phyloP scores from a whole-genome alignment of 1,140 invertebrate species.

The Drosophila carrolli region DNA sequence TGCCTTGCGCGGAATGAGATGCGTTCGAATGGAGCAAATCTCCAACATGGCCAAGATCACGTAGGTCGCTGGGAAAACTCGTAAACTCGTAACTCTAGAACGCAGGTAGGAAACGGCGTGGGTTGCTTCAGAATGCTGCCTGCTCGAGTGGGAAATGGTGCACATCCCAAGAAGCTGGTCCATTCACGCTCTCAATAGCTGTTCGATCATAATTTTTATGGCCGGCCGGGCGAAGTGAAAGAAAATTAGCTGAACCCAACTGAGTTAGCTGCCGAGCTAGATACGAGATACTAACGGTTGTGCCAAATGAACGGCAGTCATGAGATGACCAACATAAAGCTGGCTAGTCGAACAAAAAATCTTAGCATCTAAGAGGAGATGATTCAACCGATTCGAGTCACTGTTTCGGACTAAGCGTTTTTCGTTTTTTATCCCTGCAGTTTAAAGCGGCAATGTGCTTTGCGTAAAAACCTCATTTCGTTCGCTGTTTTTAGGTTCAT shows the following conservation, averaged over 20 bases:
- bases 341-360: constrained; percentile 17
- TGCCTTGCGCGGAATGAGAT: constrained; percentile 18
- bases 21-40: constrained; percentile 10
- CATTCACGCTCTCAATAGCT: constrained; percentile 56
- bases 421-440: constrained; percentile 17
- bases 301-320: constrained; percentile 62
- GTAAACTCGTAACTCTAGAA: constrained; percentile 7
- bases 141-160: constrained; percentile 51
- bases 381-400: constrained; percentile 40
- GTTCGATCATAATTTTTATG: constrained; percentile 71
- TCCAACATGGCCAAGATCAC: constrained; percentile 52
- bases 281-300: constrained; percentile 59
- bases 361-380: constrained; percentile 11
- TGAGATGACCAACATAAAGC: constrained; percentile 69
- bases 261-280: constrained; percentile 39
- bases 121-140: constrained; percentile 27
- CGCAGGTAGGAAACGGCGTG: constrained; percentile 28
- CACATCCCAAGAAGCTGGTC: constrained; percentile 42
- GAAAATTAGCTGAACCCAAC: constrained; percentile 60
- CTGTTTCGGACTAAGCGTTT: constrained; percentile 2
- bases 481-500: constrained; percentile 47
- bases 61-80: constrained; percentile 42
- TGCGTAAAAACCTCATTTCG: constrained; percentile 23
- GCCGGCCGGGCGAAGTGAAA: constrained; percentile 22
- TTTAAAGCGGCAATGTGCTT: constrained; percentile 5